A percentile compares a stretch with the other conserved stretches of the same genome.
These are phyloP conservation scores for Petrocephalus schoutedeni DNA, from an alignment of 2,797 vertebrate genomes.

Conservation along the genomic window DNA sequence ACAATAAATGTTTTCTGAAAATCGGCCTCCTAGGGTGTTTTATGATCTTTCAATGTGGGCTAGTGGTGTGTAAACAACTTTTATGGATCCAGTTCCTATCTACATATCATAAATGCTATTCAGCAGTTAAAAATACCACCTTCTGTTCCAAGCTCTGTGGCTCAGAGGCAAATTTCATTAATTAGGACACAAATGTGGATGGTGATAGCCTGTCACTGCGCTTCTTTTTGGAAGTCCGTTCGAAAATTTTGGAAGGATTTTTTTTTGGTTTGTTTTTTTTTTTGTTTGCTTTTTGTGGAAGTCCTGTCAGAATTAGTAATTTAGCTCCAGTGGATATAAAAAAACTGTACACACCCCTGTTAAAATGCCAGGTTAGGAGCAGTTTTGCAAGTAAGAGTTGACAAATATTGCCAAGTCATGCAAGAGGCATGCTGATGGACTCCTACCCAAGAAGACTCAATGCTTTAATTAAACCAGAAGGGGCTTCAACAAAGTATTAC, in stretches of 20 bases:
- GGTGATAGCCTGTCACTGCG: not conserved
- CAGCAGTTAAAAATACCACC: conserved; percentile 4
- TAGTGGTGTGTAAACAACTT: not conserved
- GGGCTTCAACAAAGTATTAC: too few relatives aligned
- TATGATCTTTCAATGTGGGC: not conserved
- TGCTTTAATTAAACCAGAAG: too few relatives aligned
- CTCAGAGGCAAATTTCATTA: not conserved
- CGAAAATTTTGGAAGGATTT: not conserved
- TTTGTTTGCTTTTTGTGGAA: not conserved
- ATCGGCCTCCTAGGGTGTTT: not conserved
- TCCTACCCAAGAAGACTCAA: too few relatives aligned
- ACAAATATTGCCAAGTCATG: too few relatives aligned
- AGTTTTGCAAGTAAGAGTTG: too few relatives aligned
- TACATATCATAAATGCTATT: not conserved
- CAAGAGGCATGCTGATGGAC: too few relatives aligned
- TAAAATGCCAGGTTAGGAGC: too few relatives aligned
- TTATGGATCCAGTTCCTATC: not conserved
- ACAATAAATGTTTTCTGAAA: not conserved
- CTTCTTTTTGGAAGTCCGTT: not conserved
- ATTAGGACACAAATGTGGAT: not conserved
- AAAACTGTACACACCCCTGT: too few relatives aligned
- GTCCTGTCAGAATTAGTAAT: not conserved
- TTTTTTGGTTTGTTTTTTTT: not conserved
- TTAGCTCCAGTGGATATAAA: not conserved
- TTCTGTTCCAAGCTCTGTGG: not conserved